These are phyloP conservation scores for Momotus momota DNA, from an alignment of 2,797 vertebrate species.

Conservation along the genomic window DNA sequence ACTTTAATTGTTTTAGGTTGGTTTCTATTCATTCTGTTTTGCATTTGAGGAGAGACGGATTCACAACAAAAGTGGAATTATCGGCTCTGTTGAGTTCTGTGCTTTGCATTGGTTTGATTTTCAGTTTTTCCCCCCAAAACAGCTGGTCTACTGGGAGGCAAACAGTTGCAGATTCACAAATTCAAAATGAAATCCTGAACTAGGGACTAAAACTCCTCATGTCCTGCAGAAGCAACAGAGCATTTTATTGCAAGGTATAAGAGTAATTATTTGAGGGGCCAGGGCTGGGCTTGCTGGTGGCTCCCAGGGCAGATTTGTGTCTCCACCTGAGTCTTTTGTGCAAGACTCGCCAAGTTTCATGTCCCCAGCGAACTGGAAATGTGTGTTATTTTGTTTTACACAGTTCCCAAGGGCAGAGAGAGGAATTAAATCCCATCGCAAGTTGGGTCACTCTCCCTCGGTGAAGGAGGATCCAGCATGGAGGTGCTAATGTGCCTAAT, in stretches of 20 bases:
- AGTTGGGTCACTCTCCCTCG: accelerated
- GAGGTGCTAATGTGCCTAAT: conserved; percentile 17
- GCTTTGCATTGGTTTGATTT: neutral
- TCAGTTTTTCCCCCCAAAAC: accelerated
- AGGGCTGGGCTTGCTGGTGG: neutral
- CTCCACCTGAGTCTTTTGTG: neutral
- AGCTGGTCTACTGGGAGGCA: neutral
- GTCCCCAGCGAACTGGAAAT: neutral
- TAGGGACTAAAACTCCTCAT: neutral
- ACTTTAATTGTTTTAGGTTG: neutral
- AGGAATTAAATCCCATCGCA: neutral
- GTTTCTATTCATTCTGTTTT: neutral
- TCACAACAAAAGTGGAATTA: neutral
- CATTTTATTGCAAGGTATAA: accelerated
- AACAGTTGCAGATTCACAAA: neutral
- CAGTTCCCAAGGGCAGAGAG: neutral
- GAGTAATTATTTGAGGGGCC: neutral
- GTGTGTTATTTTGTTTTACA: neutral
- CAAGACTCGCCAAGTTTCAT: accelerated
- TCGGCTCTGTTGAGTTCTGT: neutral
- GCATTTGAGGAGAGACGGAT: neutral
- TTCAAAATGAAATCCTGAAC: neutral
- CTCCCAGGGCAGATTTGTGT: neutral
- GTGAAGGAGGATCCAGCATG: neutral
- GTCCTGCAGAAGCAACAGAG: neutral